These are phyloP conservation scores for Chanos chanos DNA, from an alignment of 2,797 vertebrate genomes.

Conservation along the genomic window DNA sequence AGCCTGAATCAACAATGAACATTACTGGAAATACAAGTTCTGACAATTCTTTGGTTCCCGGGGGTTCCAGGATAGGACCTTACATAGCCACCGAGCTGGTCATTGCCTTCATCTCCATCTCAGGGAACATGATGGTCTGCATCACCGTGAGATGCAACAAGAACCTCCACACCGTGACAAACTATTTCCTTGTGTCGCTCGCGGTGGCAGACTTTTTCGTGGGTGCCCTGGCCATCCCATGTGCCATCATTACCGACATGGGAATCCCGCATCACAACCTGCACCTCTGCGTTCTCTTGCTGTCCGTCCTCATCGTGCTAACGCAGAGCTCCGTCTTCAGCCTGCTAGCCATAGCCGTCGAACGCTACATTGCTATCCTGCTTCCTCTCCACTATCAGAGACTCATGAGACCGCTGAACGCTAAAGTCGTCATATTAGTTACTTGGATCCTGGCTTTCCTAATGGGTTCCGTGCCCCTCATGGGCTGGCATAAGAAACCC, in stretches of 20 bases:
- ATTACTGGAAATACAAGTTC: constrained; percentile 15
- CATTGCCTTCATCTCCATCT: constrained; percentile 56
- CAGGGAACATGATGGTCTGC: constrained; percentile 66
- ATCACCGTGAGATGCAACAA: constrained; percentile 57
- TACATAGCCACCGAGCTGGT: constrained; percentile 63
- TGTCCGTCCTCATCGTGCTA: constrained; percentile 53
- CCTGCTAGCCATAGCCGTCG: constrained; percentile 51
- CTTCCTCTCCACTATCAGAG: constrained; percentile 78
- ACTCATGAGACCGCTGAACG: constrained; percentile 78
- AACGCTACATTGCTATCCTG: constrained; percentile 59
- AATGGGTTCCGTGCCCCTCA: constrained; percentile 76
- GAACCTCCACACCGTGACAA: constrained; percentile 65
- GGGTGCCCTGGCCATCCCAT: constrained; percentile 57
- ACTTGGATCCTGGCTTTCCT: constrained; percentile 80
- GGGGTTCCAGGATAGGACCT: constrained; percentile 26
- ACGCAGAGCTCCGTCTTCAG: constrained; percentile 61
- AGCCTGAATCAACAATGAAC: not conserved
- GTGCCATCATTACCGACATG: constrained; percentile 50
- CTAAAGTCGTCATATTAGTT: constrained; percentile 69
- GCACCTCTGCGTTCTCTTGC: constrained; percentile 50
- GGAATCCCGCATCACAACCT: constrained; percentile 46
- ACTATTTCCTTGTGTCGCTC: constrained; percentile 68
- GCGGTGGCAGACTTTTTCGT: constrained; percentile 56
- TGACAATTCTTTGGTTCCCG: not conserved
- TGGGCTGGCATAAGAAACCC: constrained; percentile 68